Evolutionary conservation across 1,140 invertebrate species (phyloP), one percentile per base, ranked within the genome.

Genomic region (Ceratosolen solmsi): DNA sequence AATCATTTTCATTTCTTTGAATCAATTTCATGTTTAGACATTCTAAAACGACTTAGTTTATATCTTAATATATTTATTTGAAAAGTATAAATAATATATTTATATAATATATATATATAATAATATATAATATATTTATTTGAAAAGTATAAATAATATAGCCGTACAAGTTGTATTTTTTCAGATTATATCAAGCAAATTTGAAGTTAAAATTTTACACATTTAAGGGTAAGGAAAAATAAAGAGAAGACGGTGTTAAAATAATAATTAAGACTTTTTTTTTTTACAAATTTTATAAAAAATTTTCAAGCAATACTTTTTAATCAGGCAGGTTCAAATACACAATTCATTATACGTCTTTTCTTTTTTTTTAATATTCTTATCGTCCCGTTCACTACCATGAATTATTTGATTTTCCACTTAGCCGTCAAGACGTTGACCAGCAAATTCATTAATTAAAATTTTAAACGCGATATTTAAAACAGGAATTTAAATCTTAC

Each of bases 281-380:
- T 17, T 60, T 49, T 41, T 13, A 73, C 41, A 74, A 77, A 56
- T 49, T 87, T 87, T 87, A 65, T 87, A 88, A 88, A 90, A 90
- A 90, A 91, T 87, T 87, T 89, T 87, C 88, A 90, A 90, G 89
- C 87, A 89, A 87, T 89, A 88, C 85, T 85, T 87, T 90, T 91
- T 90, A 89, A 90, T 90, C 85, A 85, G 84, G 86, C 70, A 84
- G 51, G 85, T 84, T 88, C 84, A 88, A 89, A 88, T 91, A 91
- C 89, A 91, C 85, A 88, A 79, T 88, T 88, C 82, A 85, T 86
- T 84, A 82, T 84, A 85, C 80, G 83, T 82, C 79, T 86, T 84
- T 79, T 58, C 86, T 80, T 72, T 63, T 80, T n/a, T 72, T 80
- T 4, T 41, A 71, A 58, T 79, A 58, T 36, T 83, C 73, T 86